Percentiles rank a stretch among this genome's conserved stretches.
Evolutionary conservation across 2,888 invertebrate species (phyloP).

Genomic region (Pseudococcus longispinus): DNA sequence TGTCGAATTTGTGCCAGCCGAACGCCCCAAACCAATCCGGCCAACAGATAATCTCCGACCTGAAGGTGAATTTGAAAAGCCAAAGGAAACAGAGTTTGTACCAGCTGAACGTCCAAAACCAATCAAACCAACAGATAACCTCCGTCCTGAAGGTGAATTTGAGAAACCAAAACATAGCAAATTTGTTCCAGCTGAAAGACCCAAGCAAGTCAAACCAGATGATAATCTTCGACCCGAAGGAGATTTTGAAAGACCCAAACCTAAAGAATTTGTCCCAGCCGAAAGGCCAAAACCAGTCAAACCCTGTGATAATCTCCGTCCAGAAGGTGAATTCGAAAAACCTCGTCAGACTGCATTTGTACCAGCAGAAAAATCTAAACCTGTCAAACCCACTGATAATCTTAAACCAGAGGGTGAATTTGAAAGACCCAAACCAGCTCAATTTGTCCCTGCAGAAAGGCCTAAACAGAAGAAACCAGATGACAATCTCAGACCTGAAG

Average conservation of each 20-base stretch:
- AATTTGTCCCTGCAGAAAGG: constrained; percentile 65
- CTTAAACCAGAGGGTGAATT: constrained; percentile 62
- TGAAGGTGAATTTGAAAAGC: constrained; percentile 68
- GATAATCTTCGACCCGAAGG: constrained; percentile 64
- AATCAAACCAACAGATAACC: constrained; percentile 66
- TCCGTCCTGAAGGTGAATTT: constrained; percentile 66
- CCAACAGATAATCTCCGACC: constrained; percentile 64
- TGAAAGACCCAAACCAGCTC: constrained; percentile 63
- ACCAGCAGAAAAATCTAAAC: constrained; percentile 62
- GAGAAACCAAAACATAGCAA: constrained; percentile 62
- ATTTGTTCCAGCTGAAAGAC: constrained; percentile 62
- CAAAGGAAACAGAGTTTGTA: constrained; percentile 7
- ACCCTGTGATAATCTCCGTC: constrained; percentile 69
- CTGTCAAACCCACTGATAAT: constrained; percentile 61
- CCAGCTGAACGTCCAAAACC: constrained; percentile 61
- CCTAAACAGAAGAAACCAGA: constrained; percentile 63
- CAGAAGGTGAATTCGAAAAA: constrained; percentile 63
- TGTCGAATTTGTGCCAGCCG: constrained; percentile 66
- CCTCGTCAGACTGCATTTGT: constrained; percentile 63
- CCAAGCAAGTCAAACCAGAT: constrained; percentile 61
- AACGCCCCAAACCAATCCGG: constrained; percentile 66
- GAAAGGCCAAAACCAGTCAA: constrained; percentile 63
- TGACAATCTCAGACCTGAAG: constrained; percentile 63
- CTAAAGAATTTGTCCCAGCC: constrained; percentile 56
- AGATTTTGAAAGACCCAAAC: constrained; percentile 65